Percentiles rank a stretch among this genome's conserved stretches.
These are phyloP conservation scores for Pantelozetes paolii DNA, from an alignment of 2,888 invertebrate species.

Conservation along the genomic window DNA sequence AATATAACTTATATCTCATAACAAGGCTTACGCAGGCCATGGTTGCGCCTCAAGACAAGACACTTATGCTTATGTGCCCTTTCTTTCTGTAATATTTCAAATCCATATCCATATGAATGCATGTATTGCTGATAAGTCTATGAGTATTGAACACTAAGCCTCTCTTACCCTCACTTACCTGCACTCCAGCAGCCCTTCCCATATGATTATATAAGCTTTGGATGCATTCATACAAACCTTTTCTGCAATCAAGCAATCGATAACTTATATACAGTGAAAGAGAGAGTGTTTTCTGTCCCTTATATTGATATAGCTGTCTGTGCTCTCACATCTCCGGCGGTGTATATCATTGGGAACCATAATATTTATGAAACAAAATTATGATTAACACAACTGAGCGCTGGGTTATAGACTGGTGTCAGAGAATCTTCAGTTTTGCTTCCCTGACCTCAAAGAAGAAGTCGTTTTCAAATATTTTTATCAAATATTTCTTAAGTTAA, in stretches of 20 bases:
- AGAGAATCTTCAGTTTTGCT: neutral
- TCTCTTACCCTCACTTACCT: neutral
- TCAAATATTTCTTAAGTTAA: too few relatives aligned
- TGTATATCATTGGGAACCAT: neutral
- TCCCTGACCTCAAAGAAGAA: neutral
- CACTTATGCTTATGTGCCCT: neutral
- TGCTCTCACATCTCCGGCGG: neutral
- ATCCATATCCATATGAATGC: neutral
- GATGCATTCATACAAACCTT: neutral
- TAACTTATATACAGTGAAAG: neutral
- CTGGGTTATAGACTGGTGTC: neutral
- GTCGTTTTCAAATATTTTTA: too few relatives aligned
- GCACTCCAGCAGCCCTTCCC: neutral
- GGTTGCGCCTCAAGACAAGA: neutral
- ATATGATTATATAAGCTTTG: conserved; percentile 4
- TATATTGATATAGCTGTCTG: neutral
- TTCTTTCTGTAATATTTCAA: neutral
- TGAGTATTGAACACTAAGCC: too few relatives aligned
- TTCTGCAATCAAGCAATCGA: neutral
- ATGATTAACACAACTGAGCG: neutral
- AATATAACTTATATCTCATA: neutral
- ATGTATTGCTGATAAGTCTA: neutral
- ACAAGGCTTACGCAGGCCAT: neutral
- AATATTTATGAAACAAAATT: conserved; percentile 26
- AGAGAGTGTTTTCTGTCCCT: neutral